Evolutionary conservation across 2,113 vertebrate species (phyloP).

Genomic region (Hipposideros armiger): DNA sequence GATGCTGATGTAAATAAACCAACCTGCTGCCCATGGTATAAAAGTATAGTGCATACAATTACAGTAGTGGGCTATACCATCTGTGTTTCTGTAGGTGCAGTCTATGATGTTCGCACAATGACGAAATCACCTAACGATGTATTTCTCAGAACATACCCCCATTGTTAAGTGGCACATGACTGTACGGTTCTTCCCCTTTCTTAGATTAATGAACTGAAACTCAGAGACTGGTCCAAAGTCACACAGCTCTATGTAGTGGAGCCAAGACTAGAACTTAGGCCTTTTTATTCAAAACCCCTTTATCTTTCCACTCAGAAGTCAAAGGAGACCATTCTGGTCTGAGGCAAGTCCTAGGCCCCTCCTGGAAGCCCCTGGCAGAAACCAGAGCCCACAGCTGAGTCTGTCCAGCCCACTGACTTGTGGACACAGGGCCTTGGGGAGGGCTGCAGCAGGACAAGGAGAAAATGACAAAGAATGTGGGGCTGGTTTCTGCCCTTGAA

Average conservation of each 20-base stretch:
- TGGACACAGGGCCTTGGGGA: neutral
- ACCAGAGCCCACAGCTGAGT: neutral
- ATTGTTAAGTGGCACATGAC: neutral
- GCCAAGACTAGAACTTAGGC: neutral
- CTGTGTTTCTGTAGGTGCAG: neutral
- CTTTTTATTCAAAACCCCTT: constrained; percentile 1
- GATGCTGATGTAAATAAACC: neutral
- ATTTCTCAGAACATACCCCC: neutral
- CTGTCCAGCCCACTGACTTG: neutral
- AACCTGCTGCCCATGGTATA: too few species aligned
- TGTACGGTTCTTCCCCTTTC: neutral
- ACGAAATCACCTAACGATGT: neutral
- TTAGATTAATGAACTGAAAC: neutral
- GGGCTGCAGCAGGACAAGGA: neutral
- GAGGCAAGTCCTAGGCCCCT: neutral
- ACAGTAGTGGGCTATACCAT: neutral
- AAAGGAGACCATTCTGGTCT: neutral
- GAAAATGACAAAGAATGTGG: neutral
- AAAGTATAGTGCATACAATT: neutral
- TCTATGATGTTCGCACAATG: neutral
- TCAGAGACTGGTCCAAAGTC: neutral
- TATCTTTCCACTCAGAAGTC: neutral
- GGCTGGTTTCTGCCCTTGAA: constrained; percentile 20
- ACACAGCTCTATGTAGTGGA: neutral
- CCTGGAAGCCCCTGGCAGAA: neutral